These are phyloP conservation scores for Eufriesea mexicana DNA, from an alignment of 1,140 invertebrate genomes.

Conservation along the genomic window DNA sequence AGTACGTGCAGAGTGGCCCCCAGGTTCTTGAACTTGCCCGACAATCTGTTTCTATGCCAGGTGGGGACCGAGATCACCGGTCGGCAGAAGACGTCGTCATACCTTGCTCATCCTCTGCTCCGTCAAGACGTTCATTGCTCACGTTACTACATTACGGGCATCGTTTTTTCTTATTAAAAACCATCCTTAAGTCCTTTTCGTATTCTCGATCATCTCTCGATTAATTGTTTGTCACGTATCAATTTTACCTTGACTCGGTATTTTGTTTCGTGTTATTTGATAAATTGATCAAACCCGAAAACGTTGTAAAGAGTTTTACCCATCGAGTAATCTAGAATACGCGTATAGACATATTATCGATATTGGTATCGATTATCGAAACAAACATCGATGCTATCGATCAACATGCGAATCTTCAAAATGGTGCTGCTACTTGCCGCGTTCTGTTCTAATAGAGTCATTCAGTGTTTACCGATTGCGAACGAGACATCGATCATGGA, in stretches of 20 bases:
- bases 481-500: conserved; percentile 22
- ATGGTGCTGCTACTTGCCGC: conserved; percentile 58
- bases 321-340: too few relatives aligned
- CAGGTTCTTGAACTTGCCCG: conserved; percentile 69
- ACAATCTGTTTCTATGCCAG: conserved; percentile 60
- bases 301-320: background rate
- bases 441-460: conserved; percentile 11
- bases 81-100: conserved; percentile 61
- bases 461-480: conserved; percentile 43
- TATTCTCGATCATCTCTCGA: background rate
- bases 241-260: background rate
- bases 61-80: conserved; percentile 64
- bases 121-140: conserved; percentile 56
- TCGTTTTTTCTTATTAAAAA: conserved; percentile 9
- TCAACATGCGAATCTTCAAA: conserved; percentile 76
- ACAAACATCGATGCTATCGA: conserved; percentile 60
- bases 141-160: conserved; percentile 11
- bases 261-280: background rate
- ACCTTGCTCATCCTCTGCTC: conserved; percentile 59
- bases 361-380: background rate
- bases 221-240: background rate
- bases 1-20: conserved; percentile 24
- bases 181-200: background rate
- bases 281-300: background rate
- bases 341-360: background rate